Base-by-base conservation (phyloP, 2,888 invertebrate genomes). In the Colostygia pectinataria region DNA sequence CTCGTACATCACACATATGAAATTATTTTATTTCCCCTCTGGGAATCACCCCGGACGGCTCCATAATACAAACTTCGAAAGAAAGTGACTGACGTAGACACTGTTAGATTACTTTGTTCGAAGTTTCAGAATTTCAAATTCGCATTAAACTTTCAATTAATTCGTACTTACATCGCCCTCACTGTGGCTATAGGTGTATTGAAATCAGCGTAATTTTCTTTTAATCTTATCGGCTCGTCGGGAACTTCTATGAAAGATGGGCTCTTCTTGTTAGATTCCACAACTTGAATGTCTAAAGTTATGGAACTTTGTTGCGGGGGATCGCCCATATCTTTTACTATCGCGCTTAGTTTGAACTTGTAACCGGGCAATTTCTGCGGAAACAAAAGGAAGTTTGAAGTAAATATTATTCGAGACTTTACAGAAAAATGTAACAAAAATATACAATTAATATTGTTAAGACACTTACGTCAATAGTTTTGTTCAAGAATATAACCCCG, bases 181-280 rank as follows among this genome's bases (percentile, higher is more conserved):
- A 97, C 84, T 5, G 92, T 94, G 9, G 93, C 94, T 63, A 96
- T 94, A 24, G 93, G 92, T 32, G 89, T 87, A 38, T 92, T 92
- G 74, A 93, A 96, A 78, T 96, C 93, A 23, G 90, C 92, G 63
- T 93, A 94, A 80, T 95, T 94, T 83, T 97, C 97, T 68, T 92
- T 91, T 43, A 97, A 90, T 61, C 90, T 90, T 53, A 94, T 93
- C 54, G 93, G 92, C 44, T 91, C 89, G 49, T 83, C 70, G n/a
- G 92, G 92, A 55, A 91, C 90, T 58, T 91, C 88, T 40, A 92
- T 91, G 70, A 97, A 96, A 34, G 92, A 91, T 24, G 96, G 97
- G 58, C 94, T 94, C 80, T 95, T 96, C 88, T 95, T 96, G 78
- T 94, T 95, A n/a, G 95, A 96, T 70, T 95, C 96, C 4, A 97